Evolutionary conservation across 2,888 invertebrate species (phyloP).

Genomic region (Lobophora halterata): DNA sequence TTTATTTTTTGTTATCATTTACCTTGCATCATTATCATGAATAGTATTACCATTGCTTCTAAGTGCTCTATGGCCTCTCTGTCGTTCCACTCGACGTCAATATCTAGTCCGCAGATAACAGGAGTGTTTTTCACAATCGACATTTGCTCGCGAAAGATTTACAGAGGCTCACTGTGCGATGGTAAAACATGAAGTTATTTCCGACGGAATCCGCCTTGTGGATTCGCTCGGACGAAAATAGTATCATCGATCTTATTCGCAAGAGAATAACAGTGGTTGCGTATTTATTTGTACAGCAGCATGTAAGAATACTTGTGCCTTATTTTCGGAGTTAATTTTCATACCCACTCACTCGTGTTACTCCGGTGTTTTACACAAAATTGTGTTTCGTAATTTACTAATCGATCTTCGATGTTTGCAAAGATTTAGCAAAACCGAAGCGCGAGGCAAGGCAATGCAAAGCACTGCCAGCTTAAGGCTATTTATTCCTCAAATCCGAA

Average conservation of each 20-base stretch:
- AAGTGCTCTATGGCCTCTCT: constrained; percentile 43
- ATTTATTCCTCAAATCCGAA: no score
- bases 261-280: constrained; percentile 57
- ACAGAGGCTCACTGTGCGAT: constrained; percentile 52
- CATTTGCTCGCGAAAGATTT: constrained; percentile 66
- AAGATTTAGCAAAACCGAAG: no score
- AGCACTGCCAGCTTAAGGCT: no score
- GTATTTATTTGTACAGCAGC: constrained; percentile 61
- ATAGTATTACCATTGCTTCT: constrained; percentile 37
- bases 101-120: constrained; percentile 46
- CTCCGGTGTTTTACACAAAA: constrained; percentile 21
- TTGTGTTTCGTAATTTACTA: no score
- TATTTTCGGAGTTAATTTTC: constrained; percentile 49
- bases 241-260: constrained; percentile 74
- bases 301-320: constrained; percentile 50
- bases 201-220: constrained; percentile 72
- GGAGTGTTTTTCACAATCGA: constrained; percentile 67
- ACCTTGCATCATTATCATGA: constrained; percentile 40
- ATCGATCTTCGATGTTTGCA: no score
- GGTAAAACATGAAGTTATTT: constrained; percentile 71
- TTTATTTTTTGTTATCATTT: constrained; percentile 33
- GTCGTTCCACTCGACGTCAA: constrained; percentile 40
- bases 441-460: no score
- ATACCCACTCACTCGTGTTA: constrained; percentile 41
- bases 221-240: constrained; percentile 72